Base-by-base conservation (phyloP, 1,140 invertebrate species). In the Sitobion miscanthi region DNA sequence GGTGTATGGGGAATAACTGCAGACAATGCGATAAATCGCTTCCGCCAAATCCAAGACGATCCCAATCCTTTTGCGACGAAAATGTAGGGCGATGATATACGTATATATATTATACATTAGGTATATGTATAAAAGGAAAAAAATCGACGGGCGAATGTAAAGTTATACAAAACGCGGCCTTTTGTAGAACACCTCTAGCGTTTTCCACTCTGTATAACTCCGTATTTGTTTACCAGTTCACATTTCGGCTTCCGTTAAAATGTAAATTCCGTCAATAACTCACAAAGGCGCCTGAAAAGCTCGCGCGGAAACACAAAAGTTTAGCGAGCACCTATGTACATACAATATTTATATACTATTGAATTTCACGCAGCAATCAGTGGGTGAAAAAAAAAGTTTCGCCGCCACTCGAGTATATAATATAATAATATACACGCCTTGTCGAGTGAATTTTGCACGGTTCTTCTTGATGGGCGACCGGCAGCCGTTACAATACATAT, bases 171-270 rank as follows among this genome's bases (percentile, higher is more conserved):
- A 38, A 38, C 35, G 77, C 17, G 77, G 38, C 38, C 38, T 83
- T 83, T 83, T 83, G 82, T 42, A 83, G 9, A 25, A 83, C 82
- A 83, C 82, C 77, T 82, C 21, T 82, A 6, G n/a, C 35, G 35
- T 82, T 82, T 82, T n/a, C 35, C 77, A 82, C 77, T 82, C n/a
- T 82, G 77, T 82, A 21, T 35, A 38, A 82, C 82, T 23, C 38
- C 35, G 82, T 83, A 38, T 83, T 83, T 38, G 82, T 83, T 83
- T 38, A 38, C 21, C 38, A 83, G 35, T 38, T 38, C 82, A 83
- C 82, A 42, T 83, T 83, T 83, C 82, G 38, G 38, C 35, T 83
- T 83, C 35, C 82, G 82, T n/a, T 83, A 23, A 83, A 83, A 83
- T 38, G 82, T 83, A 83, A 83, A 83, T 83, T 42, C 20, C 21